These are phyloP conservation scores for Drosophila cardini DNA, from an alignment of 1,140 invertebrate species.

Conservation along the genomic window DNA sequence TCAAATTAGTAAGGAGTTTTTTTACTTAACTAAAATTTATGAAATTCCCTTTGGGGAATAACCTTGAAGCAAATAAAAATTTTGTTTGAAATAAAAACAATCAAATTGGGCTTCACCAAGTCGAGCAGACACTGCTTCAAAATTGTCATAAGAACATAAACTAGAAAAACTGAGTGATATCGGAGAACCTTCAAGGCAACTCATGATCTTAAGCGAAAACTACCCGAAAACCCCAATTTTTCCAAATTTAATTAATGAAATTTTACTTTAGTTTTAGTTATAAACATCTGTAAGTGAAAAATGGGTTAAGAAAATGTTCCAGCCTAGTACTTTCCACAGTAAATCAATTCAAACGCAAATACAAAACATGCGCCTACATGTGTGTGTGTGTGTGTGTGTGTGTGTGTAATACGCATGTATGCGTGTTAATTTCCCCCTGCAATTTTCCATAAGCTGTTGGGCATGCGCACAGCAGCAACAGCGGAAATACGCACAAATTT, in stretches of 20 bases:
- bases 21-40: background rate
- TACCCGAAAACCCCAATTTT: no score
- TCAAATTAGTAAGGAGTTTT: background rate
- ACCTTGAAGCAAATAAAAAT: no score
- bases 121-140: no score
- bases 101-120: no score
- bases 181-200: no score
- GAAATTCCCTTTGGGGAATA: background rate
- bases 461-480: slow-evolving; percentile 56
- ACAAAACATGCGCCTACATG: slow-evolving; percentile 44
- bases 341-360: slow-evolving; percentile 42
- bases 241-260: background rate
- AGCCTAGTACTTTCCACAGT: slow-evolving; percentile 63
- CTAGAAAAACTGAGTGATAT: no score
- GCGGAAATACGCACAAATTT: slow-evolving; percentile 60
- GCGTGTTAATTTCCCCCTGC: slow-evolving; percentile 60
- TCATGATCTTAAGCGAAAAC: no score
- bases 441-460: slow-evolving; percentile 65
- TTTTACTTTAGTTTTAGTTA: background rate
- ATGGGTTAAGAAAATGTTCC: slow-evolving; percentile 41
- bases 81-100: no score
- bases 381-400: slow-evolving; percentile 11
- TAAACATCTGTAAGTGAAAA: slow-evolving; percentile 12
- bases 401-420: background rate
- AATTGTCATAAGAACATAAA: no score